Evolutionary conservation across 2,797 vertebrate species (phyloP), one percentile per base, ranked within the genome.

Genomic region (Capromys pilorides): DNA sequence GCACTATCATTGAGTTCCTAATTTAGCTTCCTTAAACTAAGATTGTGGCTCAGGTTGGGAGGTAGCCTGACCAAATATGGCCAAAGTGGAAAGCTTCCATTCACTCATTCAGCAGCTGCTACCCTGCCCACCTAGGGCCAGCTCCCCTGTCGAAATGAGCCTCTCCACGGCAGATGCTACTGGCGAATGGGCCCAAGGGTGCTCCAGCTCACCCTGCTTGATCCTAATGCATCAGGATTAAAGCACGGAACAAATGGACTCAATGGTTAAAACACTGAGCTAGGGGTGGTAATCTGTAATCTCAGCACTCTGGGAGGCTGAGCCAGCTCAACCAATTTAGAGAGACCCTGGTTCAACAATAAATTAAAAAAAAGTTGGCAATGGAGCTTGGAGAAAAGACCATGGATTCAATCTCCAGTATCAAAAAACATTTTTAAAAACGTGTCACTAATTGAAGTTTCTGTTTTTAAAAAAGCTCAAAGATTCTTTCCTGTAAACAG

Each of bases 121-220:
- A 39, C 9, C 36, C 61, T 12, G 1, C 2, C n/a, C n/a, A n/a
- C 39, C 3, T 14, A 36, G 26, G 83, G 36, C 73, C 18, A 19
- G 57, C 54, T 19, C 18, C 1, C 22, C 8, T 11, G 0, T 67
- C 13, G 16, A 51, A 36, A 49, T 8, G 28, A 59, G 59, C 14
- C 22, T 87, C 77, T 73, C 41, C 0, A 1, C 21, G 12, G 24
- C 9, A 90, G 64, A 57, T 6, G 19, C 10, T 71, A 2, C 85
- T 33, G 22, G 33, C 13, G 10, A 0, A 3, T 26, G 39, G 10
- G 13, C 18, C 33, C 6, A 33, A 39, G 18, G 5, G 0, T 11
- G 39, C 8, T 41, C 51, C 51, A 18, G 0, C 49, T 90, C 31
- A 59, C 51, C 88, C 28, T n/a, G n/a, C 51, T 88, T 33, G 8